phyloP scores from a whole-genome alignment of 2,113 vertebrate species.

The Cebidichthys violaceus region DNA sequence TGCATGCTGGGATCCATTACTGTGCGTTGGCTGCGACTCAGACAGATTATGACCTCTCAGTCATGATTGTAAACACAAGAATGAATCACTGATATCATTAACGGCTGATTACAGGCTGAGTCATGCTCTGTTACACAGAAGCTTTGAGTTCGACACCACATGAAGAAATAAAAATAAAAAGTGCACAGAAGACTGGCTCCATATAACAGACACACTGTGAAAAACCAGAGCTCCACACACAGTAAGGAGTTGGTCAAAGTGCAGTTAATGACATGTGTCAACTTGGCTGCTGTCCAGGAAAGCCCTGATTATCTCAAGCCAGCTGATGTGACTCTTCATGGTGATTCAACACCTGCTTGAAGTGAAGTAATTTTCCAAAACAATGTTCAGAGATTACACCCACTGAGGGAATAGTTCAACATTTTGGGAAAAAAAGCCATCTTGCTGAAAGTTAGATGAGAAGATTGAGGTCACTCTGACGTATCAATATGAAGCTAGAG shows the following conservation, averaged over 20 bases:
- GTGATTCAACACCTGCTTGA: constrained; percentile 19
- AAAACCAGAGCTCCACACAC: background rate
- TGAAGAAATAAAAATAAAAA: background rate
- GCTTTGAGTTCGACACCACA: background rate
- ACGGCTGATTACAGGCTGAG: constrained; percentile 1
- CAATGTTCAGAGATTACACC: background rate
- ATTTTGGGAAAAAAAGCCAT: constrained; percentile 11
- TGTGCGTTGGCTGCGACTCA: constrained; percentile 4
- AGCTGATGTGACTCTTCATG: constrained; percentile 28
- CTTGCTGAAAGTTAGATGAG: no score
- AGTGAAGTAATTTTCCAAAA: background rate
- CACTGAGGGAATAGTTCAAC: background rate
- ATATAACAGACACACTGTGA: background rate
- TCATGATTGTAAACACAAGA: constrained; percentile 30
- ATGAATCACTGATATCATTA: constrained; percentile 35
- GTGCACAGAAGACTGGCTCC: background rate
- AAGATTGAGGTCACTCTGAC: background rate
- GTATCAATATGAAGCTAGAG: background rate
- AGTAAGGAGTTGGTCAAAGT: constrained; percentile 4
- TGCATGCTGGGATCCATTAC: background rate
- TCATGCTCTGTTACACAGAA: background rate
- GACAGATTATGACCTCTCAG: constrained; percentile 41
- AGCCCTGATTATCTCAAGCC: constrained; percentile 43
- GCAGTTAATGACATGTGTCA: constrained; percentile 23
- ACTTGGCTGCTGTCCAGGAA: constrained; percentile 21